Conservation (phyloP, 2,113 vertebrate species). For the rat (Rattus norvegicus) region DNA sequence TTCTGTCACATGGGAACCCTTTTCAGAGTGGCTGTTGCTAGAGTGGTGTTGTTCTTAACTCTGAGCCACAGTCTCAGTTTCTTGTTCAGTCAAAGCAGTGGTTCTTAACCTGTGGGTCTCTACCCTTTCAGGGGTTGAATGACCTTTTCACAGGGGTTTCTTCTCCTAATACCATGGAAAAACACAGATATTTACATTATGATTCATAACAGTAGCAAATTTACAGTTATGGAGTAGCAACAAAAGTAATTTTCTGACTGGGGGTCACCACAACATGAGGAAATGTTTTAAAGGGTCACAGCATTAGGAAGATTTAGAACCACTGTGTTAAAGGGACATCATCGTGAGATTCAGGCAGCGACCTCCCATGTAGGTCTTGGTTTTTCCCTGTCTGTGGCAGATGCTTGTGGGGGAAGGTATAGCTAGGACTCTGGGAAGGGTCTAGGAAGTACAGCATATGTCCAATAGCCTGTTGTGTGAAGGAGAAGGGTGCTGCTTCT, state of each 20-base stretch:
- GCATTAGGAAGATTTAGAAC: background rate
- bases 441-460: background rate
- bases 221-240: background rate
- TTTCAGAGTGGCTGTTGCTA: background rate
- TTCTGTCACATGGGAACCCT: background rate
- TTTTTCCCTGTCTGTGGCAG: background rate
- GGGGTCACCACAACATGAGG: background rate
- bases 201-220: background rate
- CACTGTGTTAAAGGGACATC: background rate
- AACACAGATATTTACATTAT: background rate
- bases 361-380: background rate
- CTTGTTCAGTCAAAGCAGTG: background rate
- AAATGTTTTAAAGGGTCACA: background rate
- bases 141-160: background rate
- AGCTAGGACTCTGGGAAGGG: background rate
- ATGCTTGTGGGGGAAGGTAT: background rate
- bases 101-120: background rate
- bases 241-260: background rate
- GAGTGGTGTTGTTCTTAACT: background rate
- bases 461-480: accelerated
- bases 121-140: background rate
- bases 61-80: background rate
- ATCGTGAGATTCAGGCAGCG: background rate
- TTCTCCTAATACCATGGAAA: background rate
- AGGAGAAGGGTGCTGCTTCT: background rate